Base-by-base conservation (phyloP, 1,140 invertebrate genomes). In the Steinernema khuongi region DNA sequence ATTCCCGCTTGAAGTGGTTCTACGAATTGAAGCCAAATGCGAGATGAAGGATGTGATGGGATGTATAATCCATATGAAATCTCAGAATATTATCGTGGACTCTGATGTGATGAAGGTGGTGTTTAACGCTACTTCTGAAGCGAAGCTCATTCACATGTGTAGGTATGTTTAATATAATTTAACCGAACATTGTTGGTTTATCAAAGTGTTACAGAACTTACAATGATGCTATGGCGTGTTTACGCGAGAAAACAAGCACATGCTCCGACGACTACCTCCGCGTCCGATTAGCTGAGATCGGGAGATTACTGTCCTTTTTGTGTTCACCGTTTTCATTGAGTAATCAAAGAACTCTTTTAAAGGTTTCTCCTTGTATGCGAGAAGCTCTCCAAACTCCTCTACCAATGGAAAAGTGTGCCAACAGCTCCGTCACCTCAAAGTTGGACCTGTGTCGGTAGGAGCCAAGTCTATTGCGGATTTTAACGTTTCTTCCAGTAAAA, bases 101-200 rank as follows among this genome's bases (percentile, higher is more conserved):
- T 22, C 71, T 31, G 66, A 72, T 66, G 33, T 72, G 22, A 72
- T 72, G 41, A 72, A 67, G 31, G 71, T 72, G 7, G 71, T 72
- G 18, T 72, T 72, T 30, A 72, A 66, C 33, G 71, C 33, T 29
- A 28, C 71, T 1, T 66, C 71, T 1, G 71, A 72, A 72, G 71
- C 71, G 26, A 72, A 66, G 26, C 44, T 72, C 19, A 30, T 71
- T 28, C 70, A 71, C 26, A 43, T 71, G 28, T 71, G 70, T 14
- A 33, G 70, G 70, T 71, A 36, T 43, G 19, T 68, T 7, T 1
- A 19, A 19, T 71, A 22, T 36, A 43, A 29, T 29, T 71, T 43
- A 43, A n/a, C 29, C 29, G 29, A 60, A 36, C 44, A 30, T 31
- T 69, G 31, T 31, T 31, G n/a, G n/a, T n/a, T 19, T 41, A 14